Evolutionary conservation across 64 coral and sea anemone genomes (phyloP).

Genomic region (Trachythela sp.): DNA sequence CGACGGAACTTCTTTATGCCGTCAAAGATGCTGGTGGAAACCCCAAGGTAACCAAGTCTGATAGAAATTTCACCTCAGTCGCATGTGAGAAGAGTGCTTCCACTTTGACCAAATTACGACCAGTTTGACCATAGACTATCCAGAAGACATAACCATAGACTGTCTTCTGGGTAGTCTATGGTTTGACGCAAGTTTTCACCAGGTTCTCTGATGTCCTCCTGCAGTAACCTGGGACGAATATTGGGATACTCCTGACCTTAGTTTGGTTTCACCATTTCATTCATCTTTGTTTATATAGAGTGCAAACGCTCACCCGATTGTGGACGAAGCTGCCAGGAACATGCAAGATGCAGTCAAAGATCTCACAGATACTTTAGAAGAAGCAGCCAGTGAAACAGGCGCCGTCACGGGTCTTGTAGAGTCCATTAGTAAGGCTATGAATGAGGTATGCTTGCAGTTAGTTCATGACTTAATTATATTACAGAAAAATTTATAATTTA

Average conservation of each 20-base stretch:
- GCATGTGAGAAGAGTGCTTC: too few relatives aligned
- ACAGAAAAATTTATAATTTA: background rate
- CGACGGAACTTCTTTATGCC: conserved; percentile 81
- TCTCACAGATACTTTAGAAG: conserved; percentile 62
- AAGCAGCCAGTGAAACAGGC: conserved; percentile 75
- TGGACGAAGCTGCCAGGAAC: conserved; percentile 71
- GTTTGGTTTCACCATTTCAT: too few relatives aligned
- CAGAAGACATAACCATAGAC: too few relatives aligned
- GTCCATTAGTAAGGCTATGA: conserved; percentile 79
- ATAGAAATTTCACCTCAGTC: too few relatives aligned
- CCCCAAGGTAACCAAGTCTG: conserved; percentile 55
- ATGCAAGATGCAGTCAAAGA: conserved; percentile 92
- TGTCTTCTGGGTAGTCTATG: too few relatives aligned
- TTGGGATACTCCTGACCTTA: too few relatives aligned
- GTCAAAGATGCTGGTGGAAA: conserved; percentile 87
- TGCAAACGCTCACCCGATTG: conserved; percentile 65
- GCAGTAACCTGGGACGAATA: too few relatives aligned
- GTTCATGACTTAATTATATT: background rate
- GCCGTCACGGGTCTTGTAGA: conserved; percentile 86
- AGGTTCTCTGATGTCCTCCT: too few relatives aligned
- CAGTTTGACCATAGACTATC: too few relatives aligned
- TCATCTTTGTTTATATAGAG: conserved; percentile 57
- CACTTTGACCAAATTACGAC: background rate
- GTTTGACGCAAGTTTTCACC: too few relatives aligned
- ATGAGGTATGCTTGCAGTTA: conserved; percentile 50